Base-by-base conservation (phyloP, 2,113 vertebrate species). In the Pitta sordida region DNA sequence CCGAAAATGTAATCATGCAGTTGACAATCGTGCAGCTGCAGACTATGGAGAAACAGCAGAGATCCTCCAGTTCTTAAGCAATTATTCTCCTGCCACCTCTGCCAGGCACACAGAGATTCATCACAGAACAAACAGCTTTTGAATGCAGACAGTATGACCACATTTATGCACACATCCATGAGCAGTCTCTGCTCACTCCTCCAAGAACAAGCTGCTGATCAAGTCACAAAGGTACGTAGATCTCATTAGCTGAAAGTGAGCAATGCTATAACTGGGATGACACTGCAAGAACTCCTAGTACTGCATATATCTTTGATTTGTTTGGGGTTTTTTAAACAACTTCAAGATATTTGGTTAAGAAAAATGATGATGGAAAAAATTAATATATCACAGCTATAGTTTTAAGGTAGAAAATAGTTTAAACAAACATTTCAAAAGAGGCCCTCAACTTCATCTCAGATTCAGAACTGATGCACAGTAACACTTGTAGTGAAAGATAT, bases 1-100 rank as follows among this genome's bases (percentile, higher is more conserved):
- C 8, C 51, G 65, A 65, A 90, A 94, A 87, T 27, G 4, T 14
- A 48, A 18, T 70, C 24, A 46, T 19, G 4, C 21, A 29, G 4
- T 8, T 32, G 62, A 52, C 10, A 27, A 53, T 32, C 49, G 44
- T 53, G 39, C 49, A 20, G 29, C 32, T 78, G 44, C 37, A 9
- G 62, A 18, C 80, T 51, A 8, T 3, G 37, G 49, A 85, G 41
- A 85, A 87, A 79, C 14, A 78, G 48, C 83, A 91, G 81, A 5
- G 39, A 75, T 77, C 32, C n/a, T 82, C 19, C 29, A n/a, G 32
- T 85, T 91, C 85, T 78, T 86, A 48, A 36, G 39, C 43, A 88
- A 69, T 90, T 84, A 86, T 32, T 93, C 65, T 83, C 67, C 53
- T 93, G 53, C 22, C 36, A 76, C 82, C 53, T 85, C 77, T 56